A percentile compares a stretch with the other conserved stretches of the same genome.
These are phyloP conservation scores for Folsomia manolachei DNA, from an alignment of 2,888 invertebrate genomes.

Conservation along the genomic window DNA sequence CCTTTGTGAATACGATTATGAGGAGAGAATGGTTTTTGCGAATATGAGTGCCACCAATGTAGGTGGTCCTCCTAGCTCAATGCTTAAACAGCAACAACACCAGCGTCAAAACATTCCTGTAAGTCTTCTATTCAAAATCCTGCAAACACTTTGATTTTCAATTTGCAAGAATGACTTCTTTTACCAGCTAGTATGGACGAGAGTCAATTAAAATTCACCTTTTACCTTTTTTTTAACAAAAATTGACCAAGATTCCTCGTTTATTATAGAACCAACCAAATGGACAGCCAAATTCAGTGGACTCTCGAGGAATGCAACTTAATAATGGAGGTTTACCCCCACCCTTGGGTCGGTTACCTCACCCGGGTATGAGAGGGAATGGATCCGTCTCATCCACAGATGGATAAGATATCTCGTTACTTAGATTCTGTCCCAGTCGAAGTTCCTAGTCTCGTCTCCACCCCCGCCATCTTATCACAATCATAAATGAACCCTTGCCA, in stretches of 20 bases:
- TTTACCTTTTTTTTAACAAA: conserved; percentile 9
- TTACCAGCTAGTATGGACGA: too few species aligned
- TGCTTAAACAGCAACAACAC: conserved; percentile 44
- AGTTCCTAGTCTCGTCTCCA: too few species aligned
- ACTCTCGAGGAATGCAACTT: conserved; percentile 32
- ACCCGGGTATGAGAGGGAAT: conserved; percentile 40
- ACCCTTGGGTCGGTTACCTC: conserved; percentile 39
- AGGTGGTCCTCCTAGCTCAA: conserved; percentile 29
- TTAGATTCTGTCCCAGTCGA: too few species aligned
- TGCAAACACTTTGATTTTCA: background rate
- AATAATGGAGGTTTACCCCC: conserved; percentile 32
- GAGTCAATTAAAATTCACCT: too few species aligned
- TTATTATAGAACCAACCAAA: conserved; percentile 32
- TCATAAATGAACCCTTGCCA: too few species aligned
- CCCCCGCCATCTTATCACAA: too few species aligned
- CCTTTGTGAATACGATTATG: conserved; percentile 95
- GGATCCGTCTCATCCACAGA: conserved; percentile 35
- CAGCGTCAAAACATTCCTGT: conserved; percentile 25
- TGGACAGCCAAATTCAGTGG: conserved; percentile 31
- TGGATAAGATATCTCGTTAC: too few species aligned
- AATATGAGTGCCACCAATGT: conserved; percentile 65
- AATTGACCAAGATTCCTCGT: background rate
- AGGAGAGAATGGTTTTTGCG: conserved; percentile 90
- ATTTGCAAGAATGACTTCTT: background rate
- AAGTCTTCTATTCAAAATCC: too few species aligned